Evolutionary conservation across 2,797 vertebrate species (phyloP).

Genomic region (Synaphobranchus kaupii): DNA sequence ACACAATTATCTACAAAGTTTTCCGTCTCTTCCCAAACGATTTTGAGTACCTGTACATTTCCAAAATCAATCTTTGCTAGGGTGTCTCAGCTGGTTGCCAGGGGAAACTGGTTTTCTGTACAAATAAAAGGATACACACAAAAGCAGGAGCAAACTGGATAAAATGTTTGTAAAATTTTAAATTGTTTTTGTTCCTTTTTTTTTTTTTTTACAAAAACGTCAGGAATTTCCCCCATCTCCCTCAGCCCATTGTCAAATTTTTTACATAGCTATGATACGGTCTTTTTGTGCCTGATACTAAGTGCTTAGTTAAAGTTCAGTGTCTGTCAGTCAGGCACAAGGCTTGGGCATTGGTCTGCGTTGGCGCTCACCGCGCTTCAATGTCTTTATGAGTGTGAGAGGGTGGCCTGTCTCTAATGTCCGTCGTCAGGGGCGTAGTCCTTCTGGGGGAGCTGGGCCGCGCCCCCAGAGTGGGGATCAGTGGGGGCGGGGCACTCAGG

Average conservation of each 20-base stretch:
- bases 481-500: constrained; percentile 91
- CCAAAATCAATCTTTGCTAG: constrained; percentile 47
- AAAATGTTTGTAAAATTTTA: constrained; percentile 80
- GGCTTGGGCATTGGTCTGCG: constrained; percentile 33
- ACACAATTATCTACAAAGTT: constrained; percentile 84
- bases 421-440: constrained; percentile 90
- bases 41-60: constrained; percentile 69
- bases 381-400: constrained; percentile 94
- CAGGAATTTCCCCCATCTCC: constrained; percentile 36
- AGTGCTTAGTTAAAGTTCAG: constrained; percentile 73
- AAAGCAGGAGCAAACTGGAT: constrained; percentile 74
- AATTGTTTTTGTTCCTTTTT: constrained; percentile 56
- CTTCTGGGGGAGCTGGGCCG: constrained; percentile 88
- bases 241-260: constrained; percentile 45
- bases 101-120: constrained; percentile 64
- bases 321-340: constrained; percentile 56
- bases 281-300: constrained; percentile 65
- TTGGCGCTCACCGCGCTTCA: constrained; percentile 84
- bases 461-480: constrained; percentile 88
- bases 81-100: constrained; percentile 53
- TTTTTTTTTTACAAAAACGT: constrained; percentile 62
- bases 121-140: constrained; percentile 75
- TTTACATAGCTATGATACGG: constrained; percentile 78
- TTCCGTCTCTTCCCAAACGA: constrained; percentile 58
- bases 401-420: constrained; percentile 90